Conservation (phyloP, 1,140 invertebrate species). For the Galendromus occidentalis region DNA sequence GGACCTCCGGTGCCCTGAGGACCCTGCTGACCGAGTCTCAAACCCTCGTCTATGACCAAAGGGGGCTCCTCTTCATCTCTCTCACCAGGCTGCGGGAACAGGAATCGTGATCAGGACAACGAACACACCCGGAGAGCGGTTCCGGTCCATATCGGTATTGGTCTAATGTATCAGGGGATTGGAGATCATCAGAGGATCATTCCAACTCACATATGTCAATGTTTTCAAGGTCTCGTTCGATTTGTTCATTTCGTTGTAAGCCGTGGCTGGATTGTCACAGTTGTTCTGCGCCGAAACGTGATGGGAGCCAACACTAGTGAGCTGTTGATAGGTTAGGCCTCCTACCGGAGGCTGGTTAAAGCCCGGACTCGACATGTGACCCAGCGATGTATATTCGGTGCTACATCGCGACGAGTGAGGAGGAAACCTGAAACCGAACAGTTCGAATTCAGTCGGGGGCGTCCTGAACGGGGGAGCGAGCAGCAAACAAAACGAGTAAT, state of each 20-base stretch:
- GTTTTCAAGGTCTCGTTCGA: background rate
- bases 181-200: background rate
- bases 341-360: background rate
- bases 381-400: conserved; percentile 1
- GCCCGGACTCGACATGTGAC: conserved; percentile 5
- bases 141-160: no score
- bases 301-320: background rate
- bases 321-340: conserved; percentile 1
- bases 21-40: background rate
- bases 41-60: conserved; percentile 19
- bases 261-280: background rate
- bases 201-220: background rate
- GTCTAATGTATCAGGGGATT: no score
- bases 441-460: background rate
- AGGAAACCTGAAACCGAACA: conserved; percentile 8
- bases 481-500: background rate
- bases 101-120: conserved; percentile 9
- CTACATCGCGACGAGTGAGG: background rate
- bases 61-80: conserved; percentile 18
- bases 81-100: conserved; percentile 13
- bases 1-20: background rate
- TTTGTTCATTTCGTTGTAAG: conserved; percentile 1
- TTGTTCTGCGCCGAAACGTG: background rate
- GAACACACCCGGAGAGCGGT: background rate
- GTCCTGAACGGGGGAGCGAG: background rate